These are phyloP conservation scores for Remorina albescens DNA, from an alignment of 2,797 vertebrate genomes.

Conservation along the genomic window DNA sequence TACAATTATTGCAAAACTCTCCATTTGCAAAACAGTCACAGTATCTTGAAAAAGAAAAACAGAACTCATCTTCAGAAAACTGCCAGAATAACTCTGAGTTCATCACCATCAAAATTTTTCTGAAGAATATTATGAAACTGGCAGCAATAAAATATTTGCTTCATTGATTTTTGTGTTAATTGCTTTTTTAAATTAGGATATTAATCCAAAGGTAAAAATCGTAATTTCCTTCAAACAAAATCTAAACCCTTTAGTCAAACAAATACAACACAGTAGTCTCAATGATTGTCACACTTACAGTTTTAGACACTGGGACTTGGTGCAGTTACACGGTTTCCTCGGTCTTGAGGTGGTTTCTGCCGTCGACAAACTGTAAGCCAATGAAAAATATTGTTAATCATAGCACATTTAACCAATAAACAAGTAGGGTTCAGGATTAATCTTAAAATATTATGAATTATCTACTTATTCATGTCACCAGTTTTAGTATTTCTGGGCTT, in stretches of 20 bases:
- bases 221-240: neutral
- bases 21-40: conserved; percentile 99
- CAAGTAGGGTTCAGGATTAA: neutral
- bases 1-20: conserved; percentile 99
- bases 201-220: neutral
- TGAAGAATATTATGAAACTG: neutral
- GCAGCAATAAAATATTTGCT: neutral
- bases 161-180: neutral
- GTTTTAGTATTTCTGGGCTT: no score
- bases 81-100: neutral
- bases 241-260: neutral
- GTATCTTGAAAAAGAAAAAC: conserved; percentile 84
- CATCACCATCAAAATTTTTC: neutral
- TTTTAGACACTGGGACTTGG: conserved; percentile 98
- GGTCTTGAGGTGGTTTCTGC: conserved; percentile 92
- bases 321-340: conserved; percentile 98
- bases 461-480: no score
- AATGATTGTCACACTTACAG: conserved; percentile 87
- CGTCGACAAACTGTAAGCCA: conserved; percentile 76
- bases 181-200: neutral
- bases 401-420: neutral
- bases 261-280: neutral
- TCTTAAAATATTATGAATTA: no score
- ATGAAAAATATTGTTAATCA: neutral
- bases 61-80: neutral